Percentiles rank a stretch among this genome's conserved stretches.
phyloP scores from a whole-genome alignment of 2,113 vertebrate species.

The Cynoglossus semilaevis region DNA sequence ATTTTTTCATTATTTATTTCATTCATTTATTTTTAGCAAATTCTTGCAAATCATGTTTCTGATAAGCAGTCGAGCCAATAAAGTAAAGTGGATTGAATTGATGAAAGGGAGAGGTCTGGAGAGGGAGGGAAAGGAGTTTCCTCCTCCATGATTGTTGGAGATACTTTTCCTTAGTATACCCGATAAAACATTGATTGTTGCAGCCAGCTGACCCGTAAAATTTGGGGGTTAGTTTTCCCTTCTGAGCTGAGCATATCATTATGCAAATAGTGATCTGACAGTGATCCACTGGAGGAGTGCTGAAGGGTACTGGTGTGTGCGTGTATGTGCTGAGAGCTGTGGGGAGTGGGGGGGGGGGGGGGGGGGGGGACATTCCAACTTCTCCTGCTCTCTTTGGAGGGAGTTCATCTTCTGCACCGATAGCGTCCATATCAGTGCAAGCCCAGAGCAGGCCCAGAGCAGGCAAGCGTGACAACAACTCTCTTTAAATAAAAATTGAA shows the following conservation, averaged over 20 bases:
- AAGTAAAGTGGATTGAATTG: conserved; percentile 63
- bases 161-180: conserved; percentile 90
- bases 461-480: conserved; percentile 68
- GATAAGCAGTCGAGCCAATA: conserved; percentile 66
- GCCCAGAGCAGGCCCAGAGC: conserved; percentile 51
- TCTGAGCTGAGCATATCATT: conserved; percentile 99
- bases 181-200: conserved; percentile 99
- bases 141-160: conserved; percentile 83
- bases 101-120: conserved; percentile 29
- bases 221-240: conserved; percentile 97
- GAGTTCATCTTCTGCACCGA: conserved; percentile 69
- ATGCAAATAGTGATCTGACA: conserved; percentile 99
- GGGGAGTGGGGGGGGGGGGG: conserved; percentile 34
- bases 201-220: conserved; percentile 99
- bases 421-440: conserved; percentile 48
- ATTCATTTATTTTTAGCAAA: neutral
- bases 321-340: conserved; percentile 38
- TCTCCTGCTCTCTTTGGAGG: conserved; percentile 64
- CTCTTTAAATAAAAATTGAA: conserved; percentile 65
- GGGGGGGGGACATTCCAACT: conserved; percentile 75
- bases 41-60: conserved; percentile 61
- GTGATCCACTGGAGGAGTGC: conserved; percentile 94
- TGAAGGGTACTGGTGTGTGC: conserved; percentile 67
- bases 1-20: conserved; percentile 48
- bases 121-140: conserved; percentile 69